A percentile compares a stretch with the other conserved stretches of the same genome.
These are phyloP conservation scores for Carterocephalus palaemon DNA, from an alignment of 2,888 invertebrate species.

Conservation along the genomic window DNA sequence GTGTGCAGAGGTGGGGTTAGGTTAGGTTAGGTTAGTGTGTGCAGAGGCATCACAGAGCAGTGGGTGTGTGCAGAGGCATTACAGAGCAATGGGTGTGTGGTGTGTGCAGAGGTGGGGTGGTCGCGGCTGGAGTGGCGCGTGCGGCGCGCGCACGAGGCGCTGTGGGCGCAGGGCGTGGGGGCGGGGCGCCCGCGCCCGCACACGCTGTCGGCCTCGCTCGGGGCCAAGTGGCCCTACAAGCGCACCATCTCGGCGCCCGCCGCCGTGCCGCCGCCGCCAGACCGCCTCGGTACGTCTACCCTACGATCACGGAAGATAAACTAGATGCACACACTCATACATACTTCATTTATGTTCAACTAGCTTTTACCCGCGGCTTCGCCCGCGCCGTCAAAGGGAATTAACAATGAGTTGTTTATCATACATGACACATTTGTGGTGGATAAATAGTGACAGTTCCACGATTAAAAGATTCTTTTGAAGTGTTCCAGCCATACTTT, in stretches of 20 bases:
- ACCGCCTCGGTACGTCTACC: conserved; percentile 67
- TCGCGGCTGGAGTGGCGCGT: conserved; percentile 92
- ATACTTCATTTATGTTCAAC: not conserved
- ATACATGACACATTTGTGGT: no score
- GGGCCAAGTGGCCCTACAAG: conserved; percentile 96
- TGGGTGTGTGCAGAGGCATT: no score
- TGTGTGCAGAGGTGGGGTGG: conserved; percentile 91
- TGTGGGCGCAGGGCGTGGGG: conserved; percentile 79
- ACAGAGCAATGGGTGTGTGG: conserved; percentile 34
- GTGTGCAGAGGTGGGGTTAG: no score
- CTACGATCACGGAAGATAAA: not conserved
- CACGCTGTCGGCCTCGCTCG: conserved; percentile 92
- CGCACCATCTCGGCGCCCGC: conserved; percentile 96
- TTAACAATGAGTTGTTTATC: no score
- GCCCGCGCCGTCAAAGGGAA: no score
- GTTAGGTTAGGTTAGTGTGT: no score
- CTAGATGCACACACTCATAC: no score
- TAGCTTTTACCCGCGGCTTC: no score
- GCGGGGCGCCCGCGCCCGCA: conserved; percentile 44
- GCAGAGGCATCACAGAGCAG: no score
- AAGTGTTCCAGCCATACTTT: no score
- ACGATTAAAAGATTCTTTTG: not conserved
- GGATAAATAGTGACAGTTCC: no score
- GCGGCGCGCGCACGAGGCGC: conserved; percentile 91
- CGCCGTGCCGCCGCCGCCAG: conserved; percentile 86